phyloP scores from a whole-genome alignment of 2,797 vertebrate genomes.

The Nannoperca australis region DNA sequence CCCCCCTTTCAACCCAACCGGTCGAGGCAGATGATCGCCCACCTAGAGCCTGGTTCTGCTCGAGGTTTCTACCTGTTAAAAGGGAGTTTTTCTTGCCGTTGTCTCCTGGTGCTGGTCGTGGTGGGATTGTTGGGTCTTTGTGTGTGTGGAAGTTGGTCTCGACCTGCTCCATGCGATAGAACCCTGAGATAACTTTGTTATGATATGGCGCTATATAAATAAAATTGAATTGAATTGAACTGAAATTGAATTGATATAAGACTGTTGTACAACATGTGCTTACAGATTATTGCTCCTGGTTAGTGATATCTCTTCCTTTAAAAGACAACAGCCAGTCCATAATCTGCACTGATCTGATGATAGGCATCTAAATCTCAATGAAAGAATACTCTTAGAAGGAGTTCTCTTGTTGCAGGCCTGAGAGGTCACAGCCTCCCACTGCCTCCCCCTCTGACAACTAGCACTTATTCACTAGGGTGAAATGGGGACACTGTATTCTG shows the following conservation, averaged over 20 bases:
- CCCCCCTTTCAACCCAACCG: too few species aligned
- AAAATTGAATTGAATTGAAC: too few species aligned
- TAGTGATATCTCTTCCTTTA: conserved; percentile 28
- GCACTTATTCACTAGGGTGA: conserved; percentile 41
- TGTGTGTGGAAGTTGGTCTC: too few species aligned
- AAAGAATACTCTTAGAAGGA: conserved; percentile 49
- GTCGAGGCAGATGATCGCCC: too few species aligned
- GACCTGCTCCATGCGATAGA: too few species aligned
- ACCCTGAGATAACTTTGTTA: too few species aligned
- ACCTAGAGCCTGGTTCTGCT: too few species aligned
- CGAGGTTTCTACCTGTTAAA: too few species aligned
- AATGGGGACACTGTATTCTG: conserved; percentile 55
- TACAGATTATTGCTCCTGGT: background rate
- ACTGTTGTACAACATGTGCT: conserved; percentile 3
- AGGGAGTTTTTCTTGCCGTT: too few species aligned
- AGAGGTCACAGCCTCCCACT: conserved; percentile 67
- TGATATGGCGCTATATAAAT: too few species aligned
- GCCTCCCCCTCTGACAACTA: conserved; percentile 53
- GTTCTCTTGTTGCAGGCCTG: conserved; percentile 57
- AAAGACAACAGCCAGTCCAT: conserved; percentile 13
- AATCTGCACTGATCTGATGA: conserved; percentile 37
- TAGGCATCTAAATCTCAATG: conserved; percentile 43
- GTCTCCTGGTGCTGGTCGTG: too few species aligned
- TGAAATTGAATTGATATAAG: background rate
- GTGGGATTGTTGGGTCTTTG: too few species aligned